phyloP scores from a whole-genome alignment of 2,113 vertebrate species.

The Brienomyrus brachyistius region DNA sequence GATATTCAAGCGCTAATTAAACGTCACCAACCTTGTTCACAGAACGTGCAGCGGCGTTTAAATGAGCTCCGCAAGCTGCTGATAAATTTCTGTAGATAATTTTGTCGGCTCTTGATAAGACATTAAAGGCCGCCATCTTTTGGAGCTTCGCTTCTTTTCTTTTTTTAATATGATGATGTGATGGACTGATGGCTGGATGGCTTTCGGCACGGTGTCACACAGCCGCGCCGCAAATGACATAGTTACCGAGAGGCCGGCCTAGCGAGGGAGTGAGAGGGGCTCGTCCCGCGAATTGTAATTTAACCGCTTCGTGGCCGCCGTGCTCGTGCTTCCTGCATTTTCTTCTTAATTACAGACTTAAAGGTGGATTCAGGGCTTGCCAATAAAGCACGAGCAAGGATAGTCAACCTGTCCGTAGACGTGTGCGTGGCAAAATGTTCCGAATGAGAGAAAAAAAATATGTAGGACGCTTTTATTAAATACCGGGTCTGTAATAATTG shows the following conservation, averaged over 20 bases:
- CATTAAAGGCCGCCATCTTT: slow-evolving; percentile 60
- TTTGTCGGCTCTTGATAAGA: slow-evolving; percentile 46
- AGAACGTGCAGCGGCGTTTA: slow-evolving; percentile 29
- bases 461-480: not conserved
- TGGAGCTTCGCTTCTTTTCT: slow-evolving; percentile 4
- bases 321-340: not conserved
- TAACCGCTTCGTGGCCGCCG: slow-evolving; percentile 35
- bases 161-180: slow-evolving; percentile 20
- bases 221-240: not conserved
- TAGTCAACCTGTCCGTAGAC: not conserved
- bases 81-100: slow-evolving; percentile 43
- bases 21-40: slow-evolving; percentile 56
- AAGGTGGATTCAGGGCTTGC: not conserved
- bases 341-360: not conserved
- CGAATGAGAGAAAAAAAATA: not conserved
- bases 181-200: not conserved
- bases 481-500: not conserved
- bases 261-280: slow-evolving; percentile 29
- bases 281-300: slow-evolving; percentile 38
- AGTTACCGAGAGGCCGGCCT: slow-evolving; percentile 22
- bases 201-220: not conserved
- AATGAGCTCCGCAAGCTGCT: slow-evolving; percentile 34
- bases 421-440: not conserved
- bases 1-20: not conserved
- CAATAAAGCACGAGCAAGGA: not conserved